Base-by-base conservation (phyloP, 2,888 invertebrate species). In the Brachycybe producta region DNA sequence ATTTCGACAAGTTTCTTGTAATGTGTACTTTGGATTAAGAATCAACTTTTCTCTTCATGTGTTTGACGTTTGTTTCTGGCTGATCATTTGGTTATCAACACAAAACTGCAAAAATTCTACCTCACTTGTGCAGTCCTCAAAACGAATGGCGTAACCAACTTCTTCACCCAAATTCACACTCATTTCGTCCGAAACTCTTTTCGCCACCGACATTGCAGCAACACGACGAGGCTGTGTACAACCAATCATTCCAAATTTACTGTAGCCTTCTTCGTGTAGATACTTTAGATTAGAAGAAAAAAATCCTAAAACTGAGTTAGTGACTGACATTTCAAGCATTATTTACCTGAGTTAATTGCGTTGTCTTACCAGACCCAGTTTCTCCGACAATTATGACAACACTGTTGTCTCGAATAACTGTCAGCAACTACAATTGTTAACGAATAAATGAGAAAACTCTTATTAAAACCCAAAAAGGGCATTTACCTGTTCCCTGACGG, bases 151-250 rank as follows among this genome's bases (percentile, higher is more conserved):
- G 70, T 99, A 99, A 13, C 98, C 98, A 7, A 98, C 86, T 64
- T 92, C 88, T 56, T 91, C 84, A 3, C 77, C 94, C 36, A 95
- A 70, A 54, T 81, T 80, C 0, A 86, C 84, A 30, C 78, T 76
- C 91, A 97, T 94, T 74, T 99, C 98, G 65, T 98, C 97, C 2
- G 95, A 86, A 11, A 99, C 98, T 61, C 98, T 78, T 69, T 98
- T 97, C 1, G 98, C 98, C 0, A 99, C 98, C 0, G 94, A 92
- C 97, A 98, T 97, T 55, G 98, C 97, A 39, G 98, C 98, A 1
- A 98, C 94, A 55, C 75, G 74, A 55, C 98, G 72, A 0, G 98
- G 98, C 68, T 97, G 97, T 0, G 97, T 99, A 67, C 98, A 98
- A 0, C 97, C 98, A 58, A 98, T 87, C 78, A 87, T 84, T 24